Evolutionary conservation across 1,140 invertebrate species (phyloP), one percentile per base, ranked within the genome.

Genomic region (Sycobia sp.): DNA sequence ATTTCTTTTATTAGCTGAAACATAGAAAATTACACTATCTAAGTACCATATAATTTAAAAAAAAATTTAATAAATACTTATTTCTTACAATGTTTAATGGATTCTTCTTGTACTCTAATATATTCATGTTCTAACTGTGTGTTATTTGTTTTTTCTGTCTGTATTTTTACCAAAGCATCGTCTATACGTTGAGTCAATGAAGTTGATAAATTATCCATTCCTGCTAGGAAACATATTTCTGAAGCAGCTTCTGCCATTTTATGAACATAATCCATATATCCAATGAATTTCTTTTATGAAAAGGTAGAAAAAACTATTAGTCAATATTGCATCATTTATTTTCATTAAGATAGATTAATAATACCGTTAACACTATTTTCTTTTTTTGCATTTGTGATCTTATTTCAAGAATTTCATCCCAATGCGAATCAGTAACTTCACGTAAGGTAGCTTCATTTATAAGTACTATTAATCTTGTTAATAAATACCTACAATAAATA

Each of bases 221-320:
- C 76, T 5, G 72, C 69, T 29, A 75, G 67, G 27, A 74, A 77
- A 73, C 75, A 73, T 27, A 78, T 68, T 69, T 77, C 72, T 11
- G 76, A 73, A 16, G 71, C 71, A 54, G 77, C 73, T 47, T 68
- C 68, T 65, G 73, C 76, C 74, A 81, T 75, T 73, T 76, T 80
- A 53, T 79, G 76, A 11, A 77, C 71, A 69, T 76, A 69, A 39
- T 80, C 72, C 73, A 81, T 71, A 49, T 75, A 74, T 3, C 61
- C 64, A 56, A 71, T 55, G 27, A 81, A 66, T 69, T 75, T 67
- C 79, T 81, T 32, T 32, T 32, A 32, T 32, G 11, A 32, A 32
- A 32, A n/a, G n/a, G n/a, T n/a, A n/a, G n/a, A n/a, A n/a, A n/a
- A n/a, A n/a, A 47, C 5, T 0, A 51, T 43, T 49, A 36, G 11